phyloP scores from a whole-genome alignment of 1,140 invertebrate species.

The Gryllus bimaculatus region DNA sequence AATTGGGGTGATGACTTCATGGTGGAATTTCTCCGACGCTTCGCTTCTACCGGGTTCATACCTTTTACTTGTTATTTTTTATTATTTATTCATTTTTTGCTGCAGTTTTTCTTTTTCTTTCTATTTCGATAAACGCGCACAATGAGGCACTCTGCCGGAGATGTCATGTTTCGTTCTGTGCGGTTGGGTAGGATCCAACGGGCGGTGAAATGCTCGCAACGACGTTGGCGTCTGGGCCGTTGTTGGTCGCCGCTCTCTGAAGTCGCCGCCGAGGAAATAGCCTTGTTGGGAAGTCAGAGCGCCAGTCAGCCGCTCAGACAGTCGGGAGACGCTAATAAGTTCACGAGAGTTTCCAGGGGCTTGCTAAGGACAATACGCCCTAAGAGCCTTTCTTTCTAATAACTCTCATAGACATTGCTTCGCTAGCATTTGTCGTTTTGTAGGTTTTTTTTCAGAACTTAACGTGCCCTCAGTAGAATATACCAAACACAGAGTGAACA shows the following conservation, averaged over 20 bases:
- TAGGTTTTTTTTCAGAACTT: too few species aligned
- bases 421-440: too few species aligned
- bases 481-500: too few species aligned
- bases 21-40: neutral
- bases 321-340: neutral
- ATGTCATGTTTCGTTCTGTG: neutral
- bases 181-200: neutral
- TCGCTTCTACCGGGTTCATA: neutral
- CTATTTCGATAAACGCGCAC: neutral
- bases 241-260: neutral
- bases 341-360: neutral
- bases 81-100: neutral
- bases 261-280: slow-evolving; percentile 2
- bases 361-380: neutral
- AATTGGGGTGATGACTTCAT: neutral
- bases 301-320: too few species aligned
- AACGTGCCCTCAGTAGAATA: too few species aligned
- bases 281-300: neutral
- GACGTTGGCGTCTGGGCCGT: neutral
- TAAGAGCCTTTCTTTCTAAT: too few species aligned
- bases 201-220: neutral
- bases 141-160: neutral
- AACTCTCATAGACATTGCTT: too few species aligned
- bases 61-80: too few species aligned
- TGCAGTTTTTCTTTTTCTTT: neutral